Evolutionary conservation across 2,797 vertebrate species (phyloP), one percentile per base, ranked within the genome.

Genomic region (Rallus crepitans): DNA sequence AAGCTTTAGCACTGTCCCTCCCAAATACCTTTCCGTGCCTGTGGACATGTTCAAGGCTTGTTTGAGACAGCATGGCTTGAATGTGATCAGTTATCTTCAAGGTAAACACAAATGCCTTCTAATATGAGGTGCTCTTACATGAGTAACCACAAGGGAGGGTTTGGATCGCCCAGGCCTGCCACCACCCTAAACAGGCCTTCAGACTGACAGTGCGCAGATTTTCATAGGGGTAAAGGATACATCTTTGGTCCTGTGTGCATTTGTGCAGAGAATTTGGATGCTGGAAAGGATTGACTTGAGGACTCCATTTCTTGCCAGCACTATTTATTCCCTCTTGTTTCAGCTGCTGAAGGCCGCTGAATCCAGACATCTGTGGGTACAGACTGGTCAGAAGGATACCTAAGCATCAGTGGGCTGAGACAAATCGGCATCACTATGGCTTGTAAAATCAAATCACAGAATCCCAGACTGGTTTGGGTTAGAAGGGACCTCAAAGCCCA

Each of bases 21-120:
- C 89, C 94, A 92, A 91, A 97, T 91, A 94, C 89, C 55, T 91
- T 82, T 79, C 76, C 25, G 7, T 68, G 84, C 79, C 82, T 78
- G 57, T 65, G 16, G 94, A 89, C 94, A 83, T 17, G 73, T 92
- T 94, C 70, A 80, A 94, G 48, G 66, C 93, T 95, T 96, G 93
- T 48, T 92, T 59, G 73, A 86, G 78, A 78, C n/a, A 92, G 35
- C 19, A 89, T 93, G 75, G 6, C 75, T 90, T 85, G 35, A 93
- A 89, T 53, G 33, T 82, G 72, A 90, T 87, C 78, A 20, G 56
- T 79, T 68, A 92, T 94, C 82, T 94, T 94, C 65, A 63, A 88
- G 33, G 66, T 42, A 96, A 94, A 80, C 39, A 79, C 31, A 68
- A 82, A 45, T 78, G 61, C 8, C 35, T 90, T 91, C 42, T 83